Percentiles rank a stretch among this genome's conserved stretches.
Conservation (phyloP, 2,113 vertebrate genomes). For the Neotoma lepida region DNA sequence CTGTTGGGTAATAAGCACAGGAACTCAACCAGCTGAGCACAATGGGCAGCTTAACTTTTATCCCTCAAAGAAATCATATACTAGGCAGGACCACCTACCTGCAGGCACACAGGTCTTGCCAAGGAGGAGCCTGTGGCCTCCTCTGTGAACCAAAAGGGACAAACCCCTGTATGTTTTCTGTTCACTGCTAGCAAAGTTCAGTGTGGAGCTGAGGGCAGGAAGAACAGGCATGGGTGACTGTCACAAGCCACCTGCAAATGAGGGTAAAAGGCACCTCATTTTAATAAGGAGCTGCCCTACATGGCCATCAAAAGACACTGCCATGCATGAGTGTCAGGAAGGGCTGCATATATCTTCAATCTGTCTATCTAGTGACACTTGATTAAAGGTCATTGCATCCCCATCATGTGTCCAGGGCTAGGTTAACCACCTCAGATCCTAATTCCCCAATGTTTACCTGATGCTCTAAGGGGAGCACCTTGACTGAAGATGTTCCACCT, state of each 20-base stretch:
- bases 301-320: not conserved
- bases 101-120: not conserved
- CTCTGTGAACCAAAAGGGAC: not conserved
- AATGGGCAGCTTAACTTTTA: not conserved
- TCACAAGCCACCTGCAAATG: not conserved
- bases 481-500: not conserved
- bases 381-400: not conserved
- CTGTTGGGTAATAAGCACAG: not conserved
- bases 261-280: not conserved
- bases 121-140: not conserved
- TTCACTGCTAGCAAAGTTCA: not conserved
- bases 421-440: not conserved
- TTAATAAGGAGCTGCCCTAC: not conserved
- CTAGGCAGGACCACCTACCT: accelerated
- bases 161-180: not conserved
- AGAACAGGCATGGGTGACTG: not conserved
- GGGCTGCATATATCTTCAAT: not conserved
- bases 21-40: not conserved
- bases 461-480: not conserved
- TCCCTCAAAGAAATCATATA: not conserved
- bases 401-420: accelerated
- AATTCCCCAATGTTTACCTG: not conserved
- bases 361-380: not conserved
- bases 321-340: not conserved
- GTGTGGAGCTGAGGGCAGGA: not conserved